Evolutionary conservation across 2,797 vertebrate genomes (phyloP).

Genomic region (Masticophis lateralis): DNA sequence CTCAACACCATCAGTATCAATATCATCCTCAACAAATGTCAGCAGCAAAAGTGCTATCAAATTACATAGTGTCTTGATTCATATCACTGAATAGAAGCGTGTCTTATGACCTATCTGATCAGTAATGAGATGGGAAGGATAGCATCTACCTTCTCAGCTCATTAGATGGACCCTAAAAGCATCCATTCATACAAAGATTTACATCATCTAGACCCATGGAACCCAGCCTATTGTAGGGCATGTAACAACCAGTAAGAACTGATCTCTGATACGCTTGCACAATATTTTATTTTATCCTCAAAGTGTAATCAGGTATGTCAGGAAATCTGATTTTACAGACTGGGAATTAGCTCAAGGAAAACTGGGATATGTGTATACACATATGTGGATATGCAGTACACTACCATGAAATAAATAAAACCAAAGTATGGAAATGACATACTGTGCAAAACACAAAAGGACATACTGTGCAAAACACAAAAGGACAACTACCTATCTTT

Average conservation of each 20-base stretch:
- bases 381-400: neutral
- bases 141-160: neutral
- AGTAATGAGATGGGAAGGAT: slow-evolving; percentile 1
- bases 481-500: neutral
- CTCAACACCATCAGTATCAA: neutral
- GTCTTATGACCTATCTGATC: neutral
- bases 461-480: neutral
- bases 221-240: neutral
- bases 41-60: neutral
- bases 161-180: neutral
- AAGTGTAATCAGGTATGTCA: neutral
- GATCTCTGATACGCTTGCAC: fast-evolving
- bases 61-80: slow-evolving; percentile 2
- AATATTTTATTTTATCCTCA: neutral
- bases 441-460: neutral
- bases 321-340: neutral
- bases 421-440: neutral
- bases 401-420: neutral
- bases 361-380: neutral
- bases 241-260: fast-evolving
- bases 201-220: neutral
- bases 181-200: neutral
- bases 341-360: neutral
- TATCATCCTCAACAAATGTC: neutral
- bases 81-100: neutral